Evolutionary conservation across 1,140 invertebrate species (phyloP).

Genomic region (Melanaphis sacchari): DNA sequence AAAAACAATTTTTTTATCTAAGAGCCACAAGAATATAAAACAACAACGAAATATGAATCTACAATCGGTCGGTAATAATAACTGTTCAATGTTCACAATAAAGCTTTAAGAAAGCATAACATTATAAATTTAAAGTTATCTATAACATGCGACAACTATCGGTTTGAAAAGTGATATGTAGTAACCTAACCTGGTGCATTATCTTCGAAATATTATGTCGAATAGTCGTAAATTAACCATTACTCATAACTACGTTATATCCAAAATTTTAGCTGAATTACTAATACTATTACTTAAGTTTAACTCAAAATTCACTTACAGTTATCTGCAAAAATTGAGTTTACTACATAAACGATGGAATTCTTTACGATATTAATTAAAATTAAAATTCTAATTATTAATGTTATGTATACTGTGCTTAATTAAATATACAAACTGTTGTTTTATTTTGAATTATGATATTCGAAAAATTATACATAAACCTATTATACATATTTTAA

Average conservation of each 20-base stretch:
- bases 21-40: not conserved
- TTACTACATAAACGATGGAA: not conserved
- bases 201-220: not conserved
- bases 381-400: not conserved
- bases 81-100: not conserved
- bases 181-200: not conserved
- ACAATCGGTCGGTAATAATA: not conserved
- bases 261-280: not conserved
- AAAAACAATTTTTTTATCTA: not conserved
- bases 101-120: not conserved
- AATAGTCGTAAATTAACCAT: not conserved
- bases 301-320: not conserved
- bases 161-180: not conserved
- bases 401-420: not conserved
- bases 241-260: not conserved
- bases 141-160: not conserved
- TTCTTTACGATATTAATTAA: not conserved
- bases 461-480: not conserved
- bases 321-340: not conserved
- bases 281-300: not conserved
- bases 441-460: not conserved
- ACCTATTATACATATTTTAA: not conserved
- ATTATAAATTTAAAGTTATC: not conserved
- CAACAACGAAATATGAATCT: no score
- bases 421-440: not conserved